A percentile compares a stretch with the other conserved stretches of the same genome.
Conservation (phyloP, 2,113 vertebrate genomes). For the Peromyscus californicus region DNA sequence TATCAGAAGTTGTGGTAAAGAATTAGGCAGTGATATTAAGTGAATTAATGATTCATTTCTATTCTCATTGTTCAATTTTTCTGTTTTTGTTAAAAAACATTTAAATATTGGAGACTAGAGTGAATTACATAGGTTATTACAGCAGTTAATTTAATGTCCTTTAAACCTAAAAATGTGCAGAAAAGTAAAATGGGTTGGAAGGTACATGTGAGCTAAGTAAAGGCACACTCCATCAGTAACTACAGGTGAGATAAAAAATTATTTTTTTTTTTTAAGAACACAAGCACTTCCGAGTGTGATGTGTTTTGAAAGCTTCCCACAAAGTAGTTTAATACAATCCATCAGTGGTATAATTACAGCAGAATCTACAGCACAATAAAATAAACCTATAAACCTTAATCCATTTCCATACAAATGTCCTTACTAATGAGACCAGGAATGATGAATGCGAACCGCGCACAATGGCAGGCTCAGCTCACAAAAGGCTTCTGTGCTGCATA, state of each 20-base stretch:
- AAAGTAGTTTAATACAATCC: conserved; percentile 78
- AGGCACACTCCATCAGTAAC: background rate
- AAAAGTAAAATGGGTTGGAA: background rate
- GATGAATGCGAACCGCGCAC: conserved; percentile 50
- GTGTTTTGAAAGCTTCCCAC: conserved; percentile 76
- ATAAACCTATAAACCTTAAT: conserved; percentile 73
- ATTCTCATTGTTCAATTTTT: background rate
- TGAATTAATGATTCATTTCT: background rate
- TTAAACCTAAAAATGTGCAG: background rate
- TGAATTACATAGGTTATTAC: background rate
- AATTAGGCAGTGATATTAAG: background rate
- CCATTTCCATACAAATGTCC: conserved; percentile 64
- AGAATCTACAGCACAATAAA: conserved; percentile 55
- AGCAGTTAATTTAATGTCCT: background rate
- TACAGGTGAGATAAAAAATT: background rate
- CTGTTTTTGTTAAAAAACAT: background rate
- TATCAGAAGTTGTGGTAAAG: background rate
- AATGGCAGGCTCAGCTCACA: conserved; percentile 57
- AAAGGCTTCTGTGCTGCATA: conserved; percentile 59
- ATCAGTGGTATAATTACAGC: conserved; percentile 75
- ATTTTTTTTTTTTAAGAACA: background rate
- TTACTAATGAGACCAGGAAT: conserved; percentile 72
- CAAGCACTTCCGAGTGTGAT: conserved; percentile 51
- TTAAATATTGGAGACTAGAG: background rate
- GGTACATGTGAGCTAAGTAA: background rate